Evolutionary conservation across 2,888 invertebrate genomes (phyloP).

Genomic region (Lochmaea capreae): DNA sequence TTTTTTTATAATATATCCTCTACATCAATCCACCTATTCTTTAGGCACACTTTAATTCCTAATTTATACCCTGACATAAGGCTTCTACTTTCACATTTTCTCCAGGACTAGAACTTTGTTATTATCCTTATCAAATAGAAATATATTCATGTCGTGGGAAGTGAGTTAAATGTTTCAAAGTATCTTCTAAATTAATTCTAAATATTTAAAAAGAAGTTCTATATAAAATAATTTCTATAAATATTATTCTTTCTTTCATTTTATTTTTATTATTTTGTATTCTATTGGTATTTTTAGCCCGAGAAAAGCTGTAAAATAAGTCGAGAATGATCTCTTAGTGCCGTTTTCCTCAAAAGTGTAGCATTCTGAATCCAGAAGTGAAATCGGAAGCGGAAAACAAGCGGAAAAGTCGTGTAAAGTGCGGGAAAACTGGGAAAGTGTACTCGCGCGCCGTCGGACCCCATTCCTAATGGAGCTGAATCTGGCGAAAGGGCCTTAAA

Average conservation of each 20-base stretch:
- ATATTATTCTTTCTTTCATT: background rate
- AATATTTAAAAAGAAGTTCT: background rate
- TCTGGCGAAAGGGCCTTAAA: slow-evolving; percentile 42
- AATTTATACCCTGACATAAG: too few relatives aligned
- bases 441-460: slow-evolving; percentile 43
- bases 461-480: slow-evolving; percentile 42
- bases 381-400: slow-evolving; percentile 48
- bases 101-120: too few relatives aligned
- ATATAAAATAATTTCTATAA: background rate
- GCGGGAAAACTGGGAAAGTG: slow-evolving; percentile 43
- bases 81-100: too few relatives aligned
- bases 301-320: slow-evolving; percentile 12
- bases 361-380: slow-evolving; percentile 34
- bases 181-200: background rate
- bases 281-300: background rate
- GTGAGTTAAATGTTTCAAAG: background rate
- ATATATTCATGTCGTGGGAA: too few relatives aligned
- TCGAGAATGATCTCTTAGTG: slow-evolving; percentile 13
- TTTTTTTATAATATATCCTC: too few relatives aligned
- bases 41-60: too few relatives aligned
- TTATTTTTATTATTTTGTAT: background rate
- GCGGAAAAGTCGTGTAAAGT: slow-evolving; percentile 49
- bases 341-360: slow-evolving; percentile 27
- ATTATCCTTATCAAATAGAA: too few relatives aligned
- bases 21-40: too few relatives aligned